Evolutionary conservation across 2,797 vertebrate species (phyloP), one percentile per base, ranked within the genome.

Genomic region (Acridotheres tristis): DNA sequence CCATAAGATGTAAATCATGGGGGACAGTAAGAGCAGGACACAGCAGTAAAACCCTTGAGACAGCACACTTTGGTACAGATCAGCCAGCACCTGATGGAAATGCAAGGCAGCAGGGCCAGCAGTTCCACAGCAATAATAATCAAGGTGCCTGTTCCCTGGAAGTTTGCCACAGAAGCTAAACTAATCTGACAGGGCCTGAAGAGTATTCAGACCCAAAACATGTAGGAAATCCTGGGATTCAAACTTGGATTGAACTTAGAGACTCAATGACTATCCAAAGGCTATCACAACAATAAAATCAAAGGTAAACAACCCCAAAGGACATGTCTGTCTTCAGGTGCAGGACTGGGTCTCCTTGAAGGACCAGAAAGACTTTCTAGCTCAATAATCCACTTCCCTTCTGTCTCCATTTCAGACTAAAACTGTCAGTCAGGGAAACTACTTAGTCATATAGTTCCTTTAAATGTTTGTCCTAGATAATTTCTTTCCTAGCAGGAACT

Each of bases 331-430:
- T 59, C 66, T 90, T 62, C 80, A 92, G 13, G 30, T 45, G 66
- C 62, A 90, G 76, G 67, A 66, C 53, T 51, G 16, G 30, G 38
- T 94, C 75, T 96, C 90, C 89, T 93, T 90, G 75, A 95, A 95
- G 54, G 27, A 59, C 73, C 54, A 89, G 69, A 80, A 88, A 92
- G 86, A 96, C 85, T 59, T 80, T 73, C 65, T 48, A 61, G 74
- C 72, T 89, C 81, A 96, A 96, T 82, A 93, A 96, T 88, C 72
- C 53, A 71, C 88, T 95, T 84, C 51, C 47, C 54, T 89, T 91
- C 82, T 94, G 82, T 83, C 87, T 89, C 72, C 57, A 58, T 88
- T 93, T 88, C 9, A 16, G 78, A 94, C 94, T 36, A 40, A 87
- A 96, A 83, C 78, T 85, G 50, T 79, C 83, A 89, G 72, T 55